A percentile compares a stretch with the other conserved stretches of the same genome.
Conservation (phyloP, 2,113 vertebrate genomes). For the Lota lota region DNA sequence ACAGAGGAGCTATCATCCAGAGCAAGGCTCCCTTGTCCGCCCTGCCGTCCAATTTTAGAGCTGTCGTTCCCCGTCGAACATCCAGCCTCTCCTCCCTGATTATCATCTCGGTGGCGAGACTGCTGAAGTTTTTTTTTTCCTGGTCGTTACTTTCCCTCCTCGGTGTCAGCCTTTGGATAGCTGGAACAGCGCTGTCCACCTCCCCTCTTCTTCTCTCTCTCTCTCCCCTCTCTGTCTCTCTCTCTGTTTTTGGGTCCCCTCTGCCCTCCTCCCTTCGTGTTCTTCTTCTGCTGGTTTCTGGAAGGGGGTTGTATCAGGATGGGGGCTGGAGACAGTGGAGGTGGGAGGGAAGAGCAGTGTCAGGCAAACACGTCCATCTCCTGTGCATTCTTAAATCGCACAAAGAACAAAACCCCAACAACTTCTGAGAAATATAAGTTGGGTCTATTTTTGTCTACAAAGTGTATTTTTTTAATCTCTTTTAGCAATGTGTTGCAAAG, state of each 20-base stretch:
- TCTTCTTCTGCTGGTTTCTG: constrained; percentile 19
- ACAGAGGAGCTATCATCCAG: constrained; percentile 59
- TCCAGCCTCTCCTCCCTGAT: constrained; percentile 74
- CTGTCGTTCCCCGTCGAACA: constrained; percentile 66
- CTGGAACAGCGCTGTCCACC: constrained; percentile 47
- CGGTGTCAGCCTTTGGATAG: constrained; percentile 10
- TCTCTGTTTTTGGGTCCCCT: not conserved
- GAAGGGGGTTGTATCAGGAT: constrained; percentile 58
- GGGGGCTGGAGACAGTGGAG: constrained; percentile 46
- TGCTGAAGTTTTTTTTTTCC: constrained; percentile 59
- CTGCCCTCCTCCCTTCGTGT: constrained; percentile 36
- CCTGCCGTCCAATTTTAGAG: constrained; percentile 65
- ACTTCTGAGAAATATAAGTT: no score
- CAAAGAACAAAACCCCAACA: no score
- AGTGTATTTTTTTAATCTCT: no score
- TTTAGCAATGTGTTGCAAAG: no score
- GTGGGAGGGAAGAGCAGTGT: constrained; percentile 46
- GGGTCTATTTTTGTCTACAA: no score
- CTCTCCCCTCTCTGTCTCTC: constrained; percentile 4
- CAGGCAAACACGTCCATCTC: constrained; percentile 33
- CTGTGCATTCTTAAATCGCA: not conserved
- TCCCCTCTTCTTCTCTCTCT: constrained; percentile 27
- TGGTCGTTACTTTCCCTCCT: not conserved
- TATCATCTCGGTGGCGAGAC: constrained; percentile 77
- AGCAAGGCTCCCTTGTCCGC: constrained; percentile 64